Evolutionary conservation across 2,113 vertebrate genomes (phyloP).

Genomic region (Phyllostomus hastatus): DNA sequence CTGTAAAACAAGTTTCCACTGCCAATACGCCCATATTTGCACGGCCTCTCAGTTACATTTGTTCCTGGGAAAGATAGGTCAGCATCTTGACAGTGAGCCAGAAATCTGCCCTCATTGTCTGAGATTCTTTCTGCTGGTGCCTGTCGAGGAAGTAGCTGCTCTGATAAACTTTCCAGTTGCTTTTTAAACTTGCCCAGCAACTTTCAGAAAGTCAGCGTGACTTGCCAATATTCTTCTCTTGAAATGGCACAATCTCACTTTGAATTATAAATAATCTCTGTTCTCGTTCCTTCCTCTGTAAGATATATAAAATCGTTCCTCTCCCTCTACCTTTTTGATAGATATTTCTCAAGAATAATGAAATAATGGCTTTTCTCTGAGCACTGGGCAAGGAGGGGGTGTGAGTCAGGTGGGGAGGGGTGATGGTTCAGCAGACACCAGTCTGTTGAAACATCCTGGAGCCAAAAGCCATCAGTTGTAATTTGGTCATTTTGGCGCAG

Average conservation of each 20-base stretch:
- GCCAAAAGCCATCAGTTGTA: constrained; percentile 57
- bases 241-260: constrained; percentile 16
- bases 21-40: background rate
- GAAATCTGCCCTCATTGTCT: constrained; percentile 3
- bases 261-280: constrained; percentile 45
- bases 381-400: background rate
- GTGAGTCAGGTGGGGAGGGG: background rate
- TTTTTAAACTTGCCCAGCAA: constrained; percentile 6
- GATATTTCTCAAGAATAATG: constrained; percentile 54
- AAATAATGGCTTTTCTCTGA: constrained; percentile 39
- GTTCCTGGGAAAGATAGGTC: constrained; percentile 34
- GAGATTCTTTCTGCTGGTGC: background rate
- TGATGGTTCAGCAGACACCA: constrained; percentile 23
- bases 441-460: constrained; percentile 52
- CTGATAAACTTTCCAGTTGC: constrained; percentile 13
- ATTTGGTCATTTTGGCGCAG: constrained; percentile 55
- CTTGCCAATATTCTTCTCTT: constrained; percentile 42
- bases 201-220: constrained; percentile 21
- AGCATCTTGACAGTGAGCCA: background rate
- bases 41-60: background rate
- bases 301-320: background rate
- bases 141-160: background rate
- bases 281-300: constrained; percentile 21
- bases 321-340: background rate
- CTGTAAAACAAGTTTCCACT: background rate